Percentiles rank a stretch among this genome's conserved stretches.
phyloP scores from a whole-genome alignment of 2,797 vertebrate genomes.

The Margarornis squamiger region DNA sequence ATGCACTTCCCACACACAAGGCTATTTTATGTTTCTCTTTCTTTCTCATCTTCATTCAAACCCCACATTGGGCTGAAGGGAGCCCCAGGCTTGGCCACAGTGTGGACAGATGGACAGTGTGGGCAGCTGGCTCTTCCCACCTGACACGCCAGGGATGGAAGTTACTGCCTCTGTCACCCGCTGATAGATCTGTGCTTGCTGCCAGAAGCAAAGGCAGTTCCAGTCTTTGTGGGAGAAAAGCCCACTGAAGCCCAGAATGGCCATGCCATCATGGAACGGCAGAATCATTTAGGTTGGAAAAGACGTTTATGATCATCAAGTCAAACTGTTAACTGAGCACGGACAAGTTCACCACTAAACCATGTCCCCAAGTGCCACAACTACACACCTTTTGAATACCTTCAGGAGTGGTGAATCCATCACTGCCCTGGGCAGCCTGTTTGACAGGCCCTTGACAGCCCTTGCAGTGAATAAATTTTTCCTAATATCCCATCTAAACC shows the following conservation, averaged over 20 bases:
- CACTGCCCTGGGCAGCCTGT: not conserved
- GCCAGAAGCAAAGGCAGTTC: not conserved
- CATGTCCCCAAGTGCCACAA: not conserved
- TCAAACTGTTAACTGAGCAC: not conserved
- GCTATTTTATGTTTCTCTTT: not conserved
- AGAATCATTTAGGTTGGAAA: not conserved
- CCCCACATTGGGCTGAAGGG: fast-evolving
- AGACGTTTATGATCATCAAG: not conserved
- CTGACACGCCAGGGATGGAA: not conserved
- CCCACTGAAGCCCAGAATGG: not conserved
- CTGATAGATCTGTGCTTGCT: not conserved
- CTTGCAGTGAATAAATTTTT: not conserved
- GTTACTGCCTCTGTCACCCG: not conserved
- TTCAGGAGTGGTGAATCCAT: not conserved
- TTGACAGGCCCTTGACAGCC: not conserved
- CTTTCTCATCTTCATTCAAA: not conserved
- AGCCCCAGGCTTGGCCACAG: not conserved
- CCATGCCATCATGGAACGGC: not conserved
- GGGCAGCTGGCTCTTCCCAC: not conserved
- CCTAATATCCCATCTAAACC: not conserved
- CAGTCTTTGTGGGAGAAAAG: not conserved
- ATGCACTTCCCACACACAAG: not conserved
- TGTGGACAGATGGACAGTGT: constrained; percentile 34
- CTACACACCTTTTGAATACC: not conserved
- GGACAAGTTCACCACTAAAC: not conserved